phyloP scores from a whole-genome alignment of 2,888 invertebrate species.

The Fissipunctia ypsillon region DNA sequence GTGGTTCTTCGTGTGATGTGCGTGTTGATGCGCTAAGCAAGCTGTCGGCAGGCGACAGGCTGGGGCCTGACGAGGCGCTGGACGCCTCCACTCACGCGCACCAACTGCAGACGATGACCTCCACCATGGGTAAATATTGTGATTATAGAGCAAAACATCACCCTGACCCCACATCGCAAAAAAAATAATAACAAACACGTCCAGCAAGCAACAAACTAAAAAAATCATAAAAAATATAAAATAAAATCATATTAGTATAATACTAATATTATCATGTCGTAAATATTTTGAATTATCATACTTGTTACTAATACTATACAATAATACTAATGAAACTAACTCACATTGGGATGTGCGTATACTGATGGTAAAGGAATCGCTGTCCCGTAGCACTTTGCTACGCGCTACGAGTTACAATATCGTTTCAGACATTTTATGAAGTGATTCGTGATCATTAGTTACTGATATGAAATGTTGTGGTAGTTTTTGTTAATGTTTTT shows the following conservation, averaged over 20 bases:
- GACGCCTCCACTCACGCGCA: constrained; percentile 85
- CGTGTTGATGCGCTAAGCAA: constrained; percentile 81
- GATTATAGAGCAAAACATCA: constrained; percentile 52
- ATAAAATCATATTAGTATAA: background rate
- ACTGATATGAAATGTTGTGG: background rate
- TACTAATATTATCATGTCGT: constrained; percentile 34
- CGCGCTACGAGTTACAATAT: constrained; percentile 60
- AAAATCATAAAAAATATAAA: background rate
- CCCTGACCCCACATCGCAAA: constrained; percentile 22
- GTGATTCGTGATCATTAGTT: background rate
- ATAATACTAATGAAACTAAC: constrained; percentile 51
- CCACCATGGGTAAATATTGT: constrained; percentile 88
- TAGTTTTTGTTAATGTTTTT: background rate
- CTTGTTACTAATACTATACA: constrained; percentile 36
- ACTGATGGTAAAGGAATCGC: constrained; percentile 23
- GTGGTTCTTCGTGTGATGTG: constrained; percentile 86
- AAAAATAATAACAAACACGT: constrained; percentile 32
- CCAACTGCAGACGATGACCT: constrained; percentile 89
- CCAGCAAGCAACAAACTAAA: constrained; percentile 10
- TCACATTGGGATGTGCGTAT: constrained; percentile 31
- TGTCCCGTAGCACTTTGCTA: constrained; percentile 69
- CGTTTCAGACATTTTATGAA: background rate
- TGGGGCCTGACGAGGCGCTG: constrained; percentile 86
- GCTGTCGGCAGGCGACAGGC: constrained; percentile 87
- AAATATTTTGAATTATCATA: constrained; percentile 6